Percentiles rank a stretch among this genome's conserved stretches.
phyloP scores from a whole-genome alignment of 2,113 vertebrate genomes.

The Cisticola juncidis region DNA sequence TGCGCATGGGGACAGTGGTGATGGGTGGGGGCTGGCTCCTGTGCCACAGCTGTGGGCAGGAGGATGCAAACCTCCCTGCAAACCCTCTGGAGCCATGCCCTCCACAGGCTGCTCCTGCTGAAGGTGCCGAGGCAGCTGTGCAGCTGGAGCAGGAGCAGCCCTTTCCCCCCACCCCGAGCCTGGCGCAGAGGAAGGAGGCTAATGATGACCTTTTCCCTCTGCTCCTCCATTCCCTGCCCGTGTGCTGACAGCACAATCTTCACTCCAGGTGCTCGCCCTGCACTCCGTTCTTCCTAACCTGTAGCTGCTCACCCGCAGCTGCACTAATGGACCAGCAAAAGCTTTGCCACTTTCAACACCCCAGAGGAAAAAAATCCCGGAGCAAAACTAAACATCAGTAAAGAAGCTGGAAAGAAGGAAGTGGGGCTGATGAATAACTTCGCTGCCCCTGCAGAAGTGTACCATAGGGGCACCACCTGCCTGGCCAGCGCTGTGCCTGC shows the following conservation, averaged over 20 bases:
- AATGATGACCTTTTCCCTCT: background rate
- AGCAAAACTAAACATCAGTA: background rate
- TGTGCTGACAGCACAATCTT: background rate
- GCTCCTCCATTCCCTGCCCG: background rate
- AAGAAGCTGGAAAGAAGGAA: background rate
- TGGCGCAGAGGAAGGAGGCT: accelerated
- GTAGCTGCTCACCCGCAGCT: background rate
- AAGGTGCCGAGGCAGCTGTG: accelerated
- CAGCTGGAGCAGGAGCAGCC: background rate
- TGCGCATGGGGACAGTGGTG: accelerated
- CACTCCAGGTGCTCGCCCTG: background rate
- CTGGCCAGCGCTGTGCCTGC: accelerated
- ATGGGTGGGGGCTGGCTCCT: background rate
- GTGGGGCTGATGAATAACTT: background rate
- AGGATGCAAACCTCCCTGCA: background rate
- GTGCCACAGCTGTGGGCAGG: background rate
- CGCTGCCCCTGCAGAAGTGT: background rate
- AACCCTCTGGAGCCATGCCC: background rate
- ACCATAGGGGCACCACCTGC: background rate
- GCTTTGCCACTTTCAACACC: background rate
- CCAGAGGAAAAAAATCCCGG: background rate
- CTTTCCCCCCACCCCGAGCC: accelerated
- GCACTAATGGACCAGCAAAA: background rate
- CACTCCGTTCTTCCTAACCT: background rate
- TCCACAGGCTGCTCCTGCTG: background rate